Evolutionary conservation across 2,113 vertebrate genomes (phyloP).

Genomic region (Callithrix jacchus): DNA sequence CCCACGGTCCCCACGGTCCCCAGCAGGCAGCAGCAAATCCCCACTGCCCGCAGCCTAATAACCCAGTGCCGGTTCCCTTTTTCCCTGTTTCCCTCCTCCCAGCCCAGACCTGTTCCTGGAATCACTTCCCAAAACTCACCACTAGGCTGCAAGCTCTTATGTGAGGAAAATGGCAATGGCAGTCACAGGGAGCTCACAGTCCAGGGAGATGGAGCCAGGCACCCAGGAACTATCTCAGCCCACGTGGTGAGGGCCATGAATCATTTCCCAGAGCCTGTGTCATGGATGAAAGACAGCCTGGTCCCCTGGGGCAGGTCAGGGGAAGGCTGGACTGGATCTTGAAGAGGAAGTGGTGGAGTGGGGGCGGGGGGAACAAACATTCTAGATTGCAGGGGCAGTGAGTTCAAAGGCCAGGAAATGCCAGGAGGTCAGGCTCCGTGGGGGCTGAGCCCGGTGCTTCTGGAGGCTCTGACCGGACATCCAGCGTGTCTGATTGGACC

Average conservation of each 20-base stretch:
- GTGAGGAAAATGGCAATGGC: neutral
- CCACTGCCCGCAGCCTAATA: too few relatives aligned
- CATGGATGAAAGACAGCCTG: too few relatives aligned
- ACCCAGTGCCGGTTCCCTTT: neutral
- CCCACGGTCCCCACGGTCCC: too few relatives aligned
- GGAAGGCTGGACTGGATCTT: neutral
- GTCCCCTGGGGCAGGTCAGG: rapidly evolving
- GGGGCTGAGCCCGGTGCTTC: rapidly evolving
- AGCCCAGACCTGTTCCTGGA: neutral
- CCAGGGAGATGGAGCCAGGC: rapidly evolving
- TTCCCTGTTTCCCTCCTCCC: neutral
- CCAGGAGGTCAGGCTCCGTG: too few relatives aligned
- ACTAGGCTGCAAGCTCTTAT: neutral
- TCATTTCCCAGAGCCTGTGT: rapidly evolving
- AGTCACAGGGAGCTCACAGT: neutral
- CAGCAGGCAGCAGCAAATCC: neutral
- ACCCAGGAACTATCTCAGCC: neutral
- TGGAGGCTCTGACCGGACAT: rapidly evolving
- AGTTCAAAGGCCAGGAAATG: neutral
- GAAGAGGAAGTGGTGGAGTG: neutral
- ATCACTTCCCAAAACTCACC: neutral
- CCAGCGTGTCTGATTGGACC: rapidly evolving
- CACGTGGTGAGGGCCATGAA: neutral
- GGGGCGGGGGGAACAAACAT: rapidly evolving
- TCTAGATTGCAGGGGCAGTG: too few relatives aligned